These are phyloP conservation scores for Caenorhabditis imperialis DNA, from an alignment of 2,888 invertebrate genomes.

Conservation along the genomic window DNA sequence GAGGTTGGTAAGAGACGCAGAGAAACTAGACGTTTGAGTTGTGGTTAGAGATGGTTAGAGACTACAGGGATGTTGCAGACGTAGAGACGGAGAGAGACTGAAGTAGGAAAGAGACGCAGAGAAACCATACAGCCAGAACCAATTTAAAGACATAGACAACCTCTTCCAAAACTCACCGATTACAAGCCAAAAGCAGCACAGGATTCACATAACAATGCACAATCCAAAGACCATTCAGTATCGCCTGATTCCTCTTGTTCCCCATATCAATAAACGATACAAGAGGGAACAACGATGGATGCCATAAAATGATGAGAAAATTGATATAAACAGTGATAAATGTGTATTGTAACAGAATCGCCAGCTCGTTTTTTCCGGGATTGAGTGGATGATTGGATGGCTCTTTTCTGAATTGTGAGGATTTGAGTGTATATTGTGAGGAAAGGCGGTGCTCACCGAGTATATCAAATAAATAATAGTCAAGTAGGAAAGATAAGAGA, in stretches of 20 bases:
- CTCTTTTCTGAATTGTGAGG: constrained; percentile 11
- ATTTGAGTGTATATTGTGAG: no score
- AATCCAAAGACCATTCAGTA: constrained; percentile 22
- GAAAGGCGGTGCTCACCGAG: constrained; percentile 4
- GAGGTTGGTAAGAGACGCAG: no score
- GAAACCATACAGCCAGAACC: no score
- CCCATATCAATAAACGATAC: constrained; percentile 23
- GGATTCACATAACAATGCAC: constrained; percentile 39
- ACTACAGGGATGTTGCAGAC: no score
- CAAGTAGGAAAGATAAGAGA: constrained; percentile 29
- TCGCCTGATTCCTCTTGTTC: constrained; percentile 18
- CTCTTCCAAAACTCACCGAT: constrained; percentile 20
- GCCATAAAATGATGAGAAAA: constrained; percentile 45
- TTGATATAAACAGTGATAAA: constrained; percentile 43
- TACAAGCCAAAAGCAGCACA: constrained; percentile 19
- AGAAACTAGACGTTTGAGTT: no score
- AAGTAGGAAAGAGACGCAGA: no score
- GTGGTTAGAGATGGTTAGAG: no score
- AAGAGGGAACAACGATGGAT: constrained; percentile 15
- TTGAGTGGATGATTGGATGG: neutral
- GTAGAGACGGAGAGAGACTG: no score
- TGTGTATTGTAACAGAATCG: constrained; percentile 46
- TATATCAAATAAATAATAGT: constrained; percentile 20
- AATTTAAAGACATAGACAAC: no score
- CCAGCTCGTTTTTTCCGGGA: constrained; percentile 29